Evolutionary conservation across 2,888 invertebrate genomes (phyloP).

Genomic region (Athalia cordata): DNA sequence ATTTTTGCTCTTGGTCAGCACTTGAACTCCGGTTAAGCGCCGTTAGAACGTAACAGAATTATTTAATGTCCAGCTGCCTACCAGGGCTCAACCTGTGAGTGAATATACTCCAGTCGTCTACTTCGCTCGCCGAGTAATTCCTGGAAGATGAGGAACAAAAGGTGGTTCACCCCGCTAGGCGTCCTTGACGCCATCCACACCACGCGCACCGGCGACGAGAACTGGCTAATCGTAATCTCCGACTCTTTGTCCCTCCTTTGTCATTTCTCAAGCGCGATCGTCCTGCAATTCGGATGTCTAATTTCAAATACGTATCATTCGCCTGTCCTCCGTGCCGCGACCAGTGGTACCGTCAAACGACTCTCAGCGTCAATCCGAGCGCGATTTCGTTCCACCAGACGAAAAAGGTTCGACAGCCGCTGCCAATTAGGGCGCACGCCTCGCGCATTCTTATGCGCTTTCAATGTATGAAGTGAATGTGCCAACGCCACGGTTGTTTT

Average conservation of each 20-base stretch:
- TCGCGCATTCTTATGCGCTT: conserved; percentile 58
- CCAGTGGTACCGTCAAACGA: neutral
- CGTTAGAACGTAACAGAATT: conserved; percentile 45
- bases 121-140: conserved; percentile 7
- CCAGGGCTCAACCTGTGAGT: conserved; percentile 32
- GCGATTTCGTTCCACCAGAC: conserved; percentile 20
- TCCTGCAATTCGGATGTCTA: neutral
- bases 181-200: conserved; percentile 38
- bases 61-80: conserved; percentile 40
- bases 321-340: neutral
- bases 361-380: conserved; percentile 48
- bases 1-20: conserved; percentile 23
- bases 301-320: neutral
- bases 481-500: conserved; percentile 65
- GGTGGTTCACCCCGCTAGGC: conserved; percentile 41
- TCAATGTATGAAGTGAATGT: conserved; percentile 59
- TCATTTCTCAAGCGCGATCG: neutral
- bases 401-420: conserved; percentile 38
- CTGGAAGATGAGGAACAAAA: conserved; percentile 41
- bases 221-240: conserved; percentile 39
- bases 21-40: conserved; percentile 41
- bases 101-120: conserved; percentile 4
- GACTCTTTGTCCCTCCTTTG: conserved; percentile 26
- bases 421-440: conserved; percentile 64
- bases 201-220: conserved; percentile 23